Base-by-base conservation (phyloP, 2,888 invertebrate species). In the Rugalucina vietnamica region DNA sequence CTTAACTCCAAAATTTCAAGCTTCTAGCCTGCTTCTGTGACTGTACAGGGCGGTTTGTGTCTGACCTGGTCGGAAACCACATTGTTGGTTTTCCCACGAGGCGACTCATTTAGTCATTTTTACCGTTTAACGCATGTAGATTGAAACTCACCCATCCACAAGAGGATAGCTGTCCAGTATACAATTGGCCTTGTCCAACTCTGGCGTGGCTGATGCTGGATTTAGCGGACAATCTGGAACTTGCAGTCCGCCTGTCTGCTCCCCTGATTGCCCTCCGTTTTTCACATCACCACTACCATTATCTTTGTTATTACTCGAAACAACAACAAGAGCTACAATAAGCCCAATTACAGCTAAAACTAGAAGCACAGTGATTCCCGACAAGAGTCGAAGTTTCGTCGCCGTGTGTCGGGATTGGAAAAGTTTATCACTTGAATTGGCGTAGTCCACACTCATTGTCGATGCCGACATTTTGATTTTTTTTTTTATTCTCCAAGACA, bases 251-350 rank as follows among this genome's bases (percentile, higher is more conserved):
- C 36, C 36, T 10, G 34, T 32, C n/a, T 39, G 36, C 18, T 36
- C 70, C 3, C 36, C 36, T 18, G 3, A 3, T 21, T 36, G 36
- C 36, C 70, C 70, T 24, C n/a, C 21, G 3, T 24, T 60, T 24
- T 60, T 14, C 14, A 29, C 18, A 27, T 60, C 60, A 60, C 29
- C 29, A 29, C 34, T 71, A 4, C 70, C 71, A 39, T 39, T 8
- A n/a, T 57, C 57, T 4, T 71, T 34, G 29, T 76, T 37, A n/a
- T 76, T 72, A 21, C 49, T 80, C 0, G 78, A 76, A 0, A 82
- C 65, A 0, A 86, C 65, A 18, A 75, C 80, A 12, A 87, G 43
- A n/a, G 86, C 84, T 27, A 88, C 83, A 0, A 85, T 76, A 4
- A 88, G 54, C 10, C 82, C 84, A 10, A 86, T 8, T 8, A 86